A percentile compares a stretch with the other conserved stretches of the same genome.
These are phyloP conservation scores for Chloroceryle amazona DNA, from an alignment of 2,797 vertebrate species.

Conservation along the genomic window DNA sequence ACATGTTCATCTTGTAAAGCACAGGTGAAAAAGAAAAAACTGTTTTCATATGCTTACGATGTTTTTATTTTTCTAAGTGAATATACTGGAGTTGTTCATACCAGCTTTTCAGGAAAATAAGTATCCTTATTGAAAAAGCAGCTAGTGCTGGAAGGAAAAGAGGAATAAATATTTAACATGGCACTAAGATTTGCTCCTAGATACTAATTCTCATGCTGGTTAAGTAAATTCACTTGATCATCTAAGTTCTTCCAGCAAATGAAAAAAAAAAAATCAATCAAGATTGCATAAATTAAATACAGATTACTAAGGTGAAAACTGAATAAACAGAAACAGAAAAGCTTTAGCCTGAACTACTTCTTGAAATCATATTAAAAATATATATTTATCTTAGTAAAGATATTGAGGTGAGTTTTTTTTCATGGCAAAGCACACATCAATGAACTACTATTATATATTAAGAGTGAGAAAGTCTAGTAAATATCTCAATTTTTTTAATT, in stretches of 20 bases:
- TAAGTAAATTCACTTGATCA: neutral
- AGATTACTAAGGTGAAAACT: neutral
- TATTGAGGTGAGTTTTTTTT: neutral
- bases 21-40: neutral
- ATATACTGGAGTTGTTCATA: neutral
- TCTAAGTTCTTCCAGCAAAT: neutral
- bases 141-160: neutral
- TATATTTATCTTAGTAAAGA: neutral
- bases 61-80: neutral
- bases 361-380: neutral
- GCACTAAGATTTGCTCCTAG: neutral
- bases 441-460: neutral
- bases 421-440: neutral
- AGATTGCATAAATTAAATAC: neutral
- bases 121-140: neutral
- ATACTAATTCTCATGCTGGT: neutral
- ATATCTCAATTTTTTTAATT: neutral
- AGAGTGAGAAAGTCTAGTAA: neutral
- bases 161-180: neutral
- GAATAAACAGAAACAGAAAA: neutral
- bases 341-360: neutral
- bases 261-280: neutral
- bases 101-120: neutral
- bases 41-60: neutral
- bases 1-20: neutral